phyloP scores from a whole-genome alignment of 2,888 invertebrate species.

The Thymelicus lineola region DNA sequence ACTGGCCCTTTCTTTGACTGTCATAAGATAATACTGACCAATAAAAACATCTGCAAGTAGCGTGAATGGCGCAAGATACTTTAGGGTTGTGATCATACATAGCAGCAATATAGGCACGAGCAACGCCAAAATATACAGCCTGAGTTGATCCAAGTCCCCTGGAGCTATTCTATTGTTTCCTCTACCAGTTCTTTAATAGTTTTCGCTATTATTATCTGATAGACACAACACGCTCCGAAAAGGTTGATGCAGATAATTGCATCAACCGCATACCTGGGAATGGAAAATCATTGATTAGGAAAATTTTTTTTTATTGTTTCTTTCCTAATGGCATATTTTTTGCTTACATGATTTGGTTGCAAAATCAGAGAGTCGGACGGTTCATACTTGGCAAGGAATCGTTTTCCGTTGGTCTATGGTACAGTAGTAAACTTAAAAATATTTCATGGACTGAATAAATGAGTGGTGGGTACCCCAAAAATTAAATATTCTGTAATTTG shows the following conservation, averaged over 20 bases:
- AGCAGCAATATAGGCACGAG: constrained; percentile 70
- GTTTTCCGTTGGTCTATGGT: too few species aligned
- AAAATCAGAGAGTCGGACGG: too few species aligned
- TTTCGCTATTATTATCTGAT: constrained; percentile 77
- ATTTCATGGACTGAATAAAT: too few species aligned
- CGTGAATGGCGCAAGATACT: constrained; percentile 76
- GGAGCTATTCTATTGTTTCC: constrained; percentile 48
- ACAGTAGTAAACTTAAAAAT: too few species aligned
- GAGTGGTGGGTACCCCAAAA: too few species aligned
- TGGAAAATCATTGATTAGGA: too few species aligned
- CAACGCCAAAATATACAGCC: constrained; percentile 65
- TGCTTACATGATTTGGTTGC: too few species aligned
- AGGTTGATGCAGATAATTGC: constrained; percentile 70
- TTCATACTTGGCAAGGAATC: too few species aligned
- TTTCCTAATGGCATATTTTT: too few species aligned
- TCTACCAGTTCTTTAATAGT: constrained; percentile 65
- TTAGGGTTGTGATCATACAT: constrained; percentile 76
- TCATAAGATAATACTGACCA: constrained; percentile 54
- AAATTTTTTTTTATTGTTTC: not conserved
- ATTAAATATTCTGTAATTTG: too few species aligned
- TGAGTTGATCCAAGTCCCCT: constrained; percentile 51
- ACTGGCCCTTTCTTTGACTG: too few species aligned
- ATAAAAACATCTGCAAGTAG: constrained; percentile 73
- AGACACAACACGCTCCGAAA: constrained; percentile 77
- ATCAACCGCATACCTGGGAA: constrained; percentile 67